phyloP scores from a whole-genome alignment of 1,140 invertebrate genomes.

The Sinella curviseta region DNA sequence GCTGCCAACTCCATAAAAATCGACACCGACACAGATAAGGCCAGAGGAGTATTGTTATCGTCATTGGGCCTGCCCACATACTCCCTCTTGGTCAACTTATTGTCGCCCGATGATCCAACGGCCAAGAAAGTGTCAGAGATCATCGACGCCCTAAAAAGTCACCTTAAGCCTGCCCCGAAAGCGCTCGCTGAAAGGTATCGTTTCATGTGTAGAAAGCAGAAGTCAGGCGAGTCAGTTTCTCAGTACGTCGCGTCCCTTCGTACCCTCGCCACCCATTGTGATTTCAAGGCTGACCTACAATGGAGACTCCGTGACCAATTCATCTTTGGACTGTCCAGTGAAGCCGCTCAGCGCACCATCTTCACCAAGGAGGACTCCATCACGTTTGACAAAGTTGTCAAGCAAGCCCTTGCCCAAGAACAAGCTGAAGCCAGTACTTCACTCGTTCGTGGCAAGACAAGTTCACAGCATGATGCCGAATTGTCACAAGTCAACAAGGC shows the following conservation, averaged over 20 bases:
- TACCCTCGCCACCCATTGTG: neutral
- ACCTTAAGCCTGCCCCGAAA: constrained; percentile 16
- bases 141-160: neutral
- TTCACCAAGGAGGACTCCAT: neutral
- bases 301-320: neutral
- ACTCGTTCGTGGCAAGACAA: neutral
- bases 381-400: neutral
- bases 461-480: neutral
- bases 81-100: neutral
- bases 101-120: neutral
- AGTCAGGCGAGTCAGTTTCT: neutral
- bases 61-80: neutral
- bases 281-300: neutral
- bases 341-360: neutral
- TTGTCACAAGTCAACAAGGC: neutral
- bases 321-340: neutral
- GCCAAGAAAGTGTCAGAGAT: neutral
- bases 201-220: neutral
- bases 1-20: neutral
- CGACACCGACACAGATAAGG: neutral
- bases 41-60: neutral
- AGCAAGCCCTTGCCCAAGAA: neutral
- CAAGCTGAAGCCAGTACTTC: neutral
- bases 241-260: neutral
- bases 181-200: neutral